Evolutionary conservation across 2,797 vertebrate genomes (phyloP).

Genomic region (Crenichthys baileyi): DNA sequence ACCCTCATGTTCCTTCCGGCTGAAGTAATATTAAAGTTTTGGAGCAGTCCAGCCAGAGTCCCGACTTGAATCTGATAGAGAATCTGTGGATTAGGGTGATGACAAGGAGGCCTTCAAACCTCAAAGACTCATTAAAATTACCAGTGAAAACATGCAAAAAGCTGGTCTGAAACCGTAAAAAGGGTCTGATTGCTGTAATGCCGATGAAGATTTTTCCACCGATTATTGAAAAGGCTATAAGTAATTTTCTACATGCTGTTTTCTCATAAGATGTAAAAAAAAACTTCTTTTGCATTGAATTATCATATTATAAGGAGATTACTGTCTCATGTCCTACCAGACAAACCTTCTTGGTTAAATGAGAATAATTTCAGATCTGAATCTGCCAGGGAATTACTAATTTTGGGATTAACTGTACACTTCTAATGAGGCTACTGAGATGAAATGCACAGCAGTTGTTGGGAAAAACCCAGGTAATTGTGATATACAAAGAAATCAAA

Average conservation of each 20-base stretch:
- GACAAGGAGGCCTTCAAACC: neutral
- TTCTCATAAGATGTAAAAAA: neutral
- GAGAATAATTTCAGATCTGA: too few species aligned
- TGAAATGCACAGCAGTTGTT: neutral
- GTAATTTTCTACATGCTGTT: neutral
- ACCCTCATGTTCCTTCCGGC: neutral
- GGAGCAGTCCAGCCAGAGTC: neutral
- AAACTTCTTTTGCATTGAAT: too few species aligned
- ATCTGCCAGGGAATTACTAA: too few species aligned
- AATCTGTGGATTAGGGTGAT: neutral
- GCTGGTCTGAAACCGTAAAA: neutral
- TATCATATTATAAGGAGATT: too few species aligned
- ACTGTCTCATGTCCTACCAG: too few species aligned
- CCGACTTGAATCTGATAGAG: neutral
- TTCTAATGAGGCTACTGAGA: too few species aligned
- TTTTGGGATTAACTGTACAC: too few species aligned
- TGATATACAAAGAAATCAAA: neutral
- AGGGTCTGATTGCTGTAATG: neutral
- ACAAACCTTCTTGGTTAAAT: too few species aligned
- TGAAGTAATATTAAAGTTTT: neutral
- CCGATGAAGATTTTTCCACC: neutral
- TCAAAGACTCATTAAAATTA: neutral
- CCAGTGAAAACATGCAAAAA: neutral
- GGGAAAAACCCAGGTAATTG: neutral
- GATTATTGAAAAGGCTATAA: neutral